A percentile compares a stretch with the other conserved stretches of the same genome.
phyloP scores from a whole-genome alignment of 2,888 invertebrate genomes.

The Colostygia pectinataria region DNA sequence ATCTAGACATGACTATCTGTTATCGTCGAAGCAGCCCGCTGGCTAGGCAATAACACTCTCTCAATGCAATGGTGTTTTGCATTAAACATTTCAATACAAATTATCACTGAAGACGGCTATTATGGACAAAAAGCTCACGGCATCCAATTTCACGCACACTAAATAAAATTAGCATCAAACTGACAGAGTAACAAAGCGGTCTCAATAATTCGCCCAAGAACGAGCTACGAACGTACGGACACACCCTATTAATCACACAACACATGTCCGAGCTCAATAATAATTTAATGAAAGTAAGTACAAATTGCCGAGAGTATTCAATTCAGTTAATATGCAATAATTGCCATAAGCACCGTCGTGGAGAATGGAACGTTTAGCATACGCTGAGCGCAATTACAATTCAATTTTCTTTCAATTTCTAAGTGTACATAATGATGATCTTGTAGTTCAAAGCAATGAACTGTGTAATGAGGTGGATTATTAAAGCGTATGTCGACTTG shows the following conservation, averaged over 20 bases:
- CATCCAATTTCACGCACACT: slow-evolving; percentile 77
- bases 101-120: slow-evolving; percentile 48
- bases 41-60: slow-evolving; percentile 43
- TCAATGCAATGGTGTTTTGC: slow-evolving; percentile 49
- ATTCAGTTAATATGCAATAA: slow-evolving; percentile 74
- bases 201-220: slow-evolving; percentile 73
- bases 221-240: slow-evolving; percentile 60
- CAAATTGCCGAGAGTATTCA: slow-evolving; percentile 56
- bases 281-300: slow-evolving; percentile 61
- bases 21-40: slow-evolving; percentile 40
- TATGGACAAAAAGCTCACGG: slow-evolving; percentile 58
- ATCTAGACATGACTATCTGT: slow-evolving; percentile 47
- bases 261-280: slow-evolving; percentile 51
- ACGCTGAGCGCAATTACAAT: slow-evolving; percentile 70
- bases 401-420: slow-evolving; percentile 67
- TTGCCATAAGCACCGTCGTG: slow-evolving; percentile 39
- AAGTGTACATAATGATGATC: slow-evolving; percentile 53
- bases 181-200: slow-evolving; percentile 76
- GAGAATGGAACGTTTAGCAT: slow-evolving; percentile 67
- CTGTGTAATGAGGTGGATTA: slow-evolving; percentile 45
- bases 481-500: slow-evolving; percentile 50
- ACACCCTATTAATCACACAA: slow-evolving; percentile 62
- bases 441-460: slow-evolving; percentile 41
- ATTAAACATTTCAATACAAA: slow-evolving; percentile 65
- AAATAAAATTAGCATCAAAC: slow-evolving; percentile 78